A percentile compares a stretch with the other conserved stretches of the same genome.
phyloP scores from a whole-genome alignment of 2,888 invertebrate genomes.

The Zelleria hepariella region DNA sequence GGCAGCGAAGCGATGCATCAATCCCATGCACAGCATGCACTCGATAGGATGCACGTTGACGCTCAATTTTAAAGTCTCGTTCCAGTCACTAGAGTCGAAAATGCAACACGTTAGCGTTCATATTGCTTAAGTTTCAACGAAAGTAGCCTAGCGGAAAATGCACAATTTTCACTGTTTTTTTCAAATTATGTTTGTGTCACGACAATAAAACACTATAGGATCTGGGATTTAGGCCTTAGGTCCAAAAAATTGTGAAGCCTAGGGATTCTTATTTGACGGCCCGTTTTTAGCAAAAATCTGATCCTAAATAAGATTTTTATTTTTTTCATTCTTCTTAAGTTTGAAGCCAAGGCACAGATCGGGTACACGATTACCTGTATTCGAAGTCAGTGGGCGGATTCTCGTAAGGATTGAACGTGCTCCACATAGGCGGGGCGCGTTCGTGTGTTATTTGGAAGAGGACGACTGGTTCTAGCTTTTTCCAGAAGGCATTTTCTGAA shows the following conservation, averaged over 20 bases:
- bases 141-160: too few species aligned
- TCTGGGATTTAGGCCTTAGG: too few species aligned
- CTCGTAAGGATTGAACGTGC: constrained; percentile 37
- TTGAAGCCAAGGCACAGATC: too few species aligned
- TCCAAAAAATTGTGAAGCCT: too few species aligned
- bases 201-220: too few species aligned
- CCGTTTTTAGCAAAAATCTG: too few species aligned
- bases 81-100: constrained; percentile 42
- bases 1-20: constrained; percentile 37
- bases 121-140: not conserved
- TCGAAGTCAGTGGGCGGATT: constrained; percentile 47
- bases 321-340: too few species aligned
- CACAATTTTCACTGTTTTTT: too few species aligned
- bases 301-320: too few species aligned
- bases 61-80: constrained; percentile 33
- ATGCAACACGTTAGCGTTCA: not conserved
- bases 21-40: constrained; percentile 29
- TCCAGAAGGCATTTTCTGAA: constrained; percentile 25
- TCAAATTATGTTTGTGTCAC: too few species aligned
- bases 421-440: constrained; percentile 31
- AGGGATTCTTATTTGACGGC: too few species aligned
- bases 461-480: constrained; percentile 36
- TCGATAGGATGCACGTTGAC: constrained; percentile 32
- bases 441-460: constrained; percentile 39
- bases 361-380: too few species aligned